Evolutionary conservation across 1,140 invertebrate genomes (phyloP), one percentile per base, ranked within the genome.

Genomic region (Drosophila ironensis): DNA sequence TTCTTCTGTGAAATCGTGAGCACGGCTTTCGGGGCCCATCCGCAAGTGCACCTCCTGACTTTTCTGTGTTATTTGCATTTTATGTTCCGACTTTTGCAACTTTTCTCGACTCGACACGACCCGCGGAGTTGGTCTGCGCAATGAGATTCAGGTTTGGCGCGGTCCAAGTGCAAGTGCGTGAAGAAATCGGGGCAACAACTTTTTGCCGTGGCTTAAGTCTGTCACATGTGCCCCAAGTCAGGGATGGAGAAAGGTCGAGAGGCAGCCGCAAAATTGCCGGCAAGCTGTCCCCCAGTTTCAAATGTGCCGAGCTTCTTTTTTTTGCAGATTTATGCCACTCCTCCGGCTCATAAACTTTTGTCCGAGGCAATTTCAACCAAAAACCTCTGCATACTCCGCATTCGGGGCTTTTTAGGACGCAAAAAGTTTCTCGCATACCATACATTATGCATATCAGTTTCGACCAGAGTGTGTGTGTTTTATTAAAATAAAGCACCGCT

Each of bases 391-490:
- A 12, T 17, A 3, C 20, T 35, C 16, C 22, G 37, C n/a, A n/a
- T n/a, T n/a, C n/a, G n/a, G n/a, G n/a, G n/a, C 19, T 64, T 54
- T 72, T 59, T 17, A 11, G 51, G 27, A 47, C 8, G n/a, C n/a
- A 28, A 61, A 75, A 73, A 75, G 35, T 81, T 80, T 75, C 71
- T 60, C 17, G 46, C 30, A 64, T 73, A 80, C 45, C 5, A 22
- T 22, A 37, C 33, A 72, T 84, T 72, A 63, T 69, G 52, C 44
- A 82, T 82, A 81, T 82, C 67, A 77, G 50, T 61, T 71, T 60
- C 42, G 25, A 35, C 12, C 41, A 33, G 22, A 38, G 11, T 50
- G 41, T 53, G 22, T 38, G 47, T 76, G 28, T 57, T 48, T 56
- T 70, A 74, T 63, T 59, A 59, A 74, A 48, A 60, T 44, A 60